Conservation (phyloP, 2,113 vertebrate species). For the Platycercus adscitus region DNA sequence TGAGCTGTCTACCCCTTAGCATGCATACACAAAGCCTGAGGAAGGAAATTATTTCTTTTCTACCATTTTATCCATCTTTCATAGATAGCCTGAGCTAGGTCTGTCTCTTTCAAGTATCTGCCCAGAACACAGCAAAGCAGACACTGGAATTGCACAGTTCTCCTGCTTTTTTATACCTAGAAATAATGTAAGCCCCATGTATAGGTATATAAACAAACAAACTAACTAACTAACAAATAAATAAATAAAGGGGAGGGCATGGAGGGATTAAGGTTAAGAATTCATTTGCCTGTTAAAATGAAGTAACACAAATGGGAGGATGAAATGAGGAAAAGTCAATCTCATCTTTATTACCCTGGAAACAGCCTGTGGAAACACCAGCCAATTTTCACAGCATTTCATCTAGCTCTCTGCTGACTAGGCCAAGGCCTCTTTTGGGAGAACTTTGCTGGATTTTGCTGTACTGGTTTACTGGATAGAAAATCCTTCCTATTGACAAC, state of each 20-base stretch:
- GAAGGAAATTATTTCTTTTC: not conserved
- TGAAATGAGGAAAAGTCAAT: not conserved
- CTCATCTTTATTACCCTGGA: not conserved
- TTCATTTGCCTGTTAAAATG: not conserved
- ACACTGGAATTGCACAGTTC: not conserved
- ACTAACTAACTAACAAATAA: no score
- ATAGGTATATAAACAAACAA: not conserved
- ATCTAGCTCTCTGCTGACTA: not conserved
- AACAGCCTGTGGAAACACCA: not conserved
- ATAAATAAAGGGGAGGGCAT: accelerated
- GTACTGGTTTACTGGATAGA: not conserved
- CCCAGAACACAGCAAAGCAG: not conserved
- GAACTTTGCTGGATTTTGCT: not conserved
- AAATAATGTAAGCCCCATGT: not conserved
- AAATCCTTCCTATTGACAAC: not conserved
- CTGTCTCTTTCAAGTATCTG: not conserved
- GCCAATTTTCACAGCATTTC: not conserved
- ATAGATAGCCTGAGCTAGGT: not conserved
- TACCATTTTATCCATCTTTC: not conserved
- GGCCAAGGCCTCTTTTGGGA: not conserved
- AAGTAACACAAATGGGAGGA: not conserved
- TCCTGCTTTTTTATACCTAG: not conserved
- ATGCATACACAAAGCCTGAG: accelerated
- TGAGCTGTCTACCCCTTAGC: not conserved
- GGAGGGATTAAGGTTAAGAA: not conserved